Evolutionary conservation across 2,113 vertebrate species (phyloP).

Genomic region (Excalfactoria chinensis): DNA sequence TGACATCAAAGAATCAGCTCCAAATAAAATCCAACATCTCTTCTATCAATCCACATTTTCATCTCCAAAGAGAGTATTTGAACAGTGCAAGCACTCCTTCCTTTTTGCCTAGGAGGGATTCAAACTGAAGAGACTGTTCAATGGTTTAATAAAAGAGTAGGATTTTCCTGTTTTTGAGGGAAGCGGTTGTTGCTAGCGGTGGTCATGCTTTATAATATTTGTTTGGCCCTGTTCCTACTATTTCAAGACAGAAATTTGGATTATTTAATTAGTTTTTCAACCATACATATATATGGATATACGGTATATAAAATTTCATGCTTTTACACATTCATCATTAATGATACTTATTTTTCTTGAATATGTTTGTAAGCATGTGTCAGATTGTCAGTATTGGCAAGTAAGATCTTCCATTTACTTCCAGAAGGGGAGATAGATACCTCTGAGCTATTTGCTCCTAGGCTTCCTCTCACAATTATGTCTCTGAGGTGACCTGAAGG

Average conservation of each 20-base stretch:
- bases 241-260: background rate
- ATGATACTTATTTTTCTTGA: background rate
- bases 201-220: background rate
- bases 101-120: slow-evolving; percentile 9
- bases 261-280: slow-evolving; percentile 32
- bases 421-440: slow-evolving; percentile 16
- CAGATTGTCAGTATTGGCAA: background rate
- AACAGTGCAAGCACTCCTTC: background rate
- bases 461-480: background rate
- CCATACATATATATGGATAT: too few species aligned
- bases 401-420: background rate
- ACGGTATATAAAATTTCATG: background rate
- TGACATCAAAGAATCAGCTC: background rate
- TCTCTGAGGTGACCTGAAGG: slow-evolving; percentile 1
- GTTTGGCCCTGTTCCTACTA: slow-evolving; percentile 13
- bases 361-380: background rate
- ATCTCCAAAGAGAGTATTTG: background rate
- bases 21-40: background rate
- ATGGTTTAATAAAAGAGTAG: background rate
- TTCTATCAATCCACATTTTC: background rate
- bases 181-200: background rate
- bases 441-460: background rate
- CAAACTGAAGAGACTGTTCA: background rate
- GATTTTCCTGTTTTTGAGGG: slow-evolving; percentile 17
- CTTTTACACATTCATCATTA: background rate